Evolutionary conservation across 2,888 invertebrate genomes (phyloP).

Genomic region (Synanthedon formicaeformis): DNA sequence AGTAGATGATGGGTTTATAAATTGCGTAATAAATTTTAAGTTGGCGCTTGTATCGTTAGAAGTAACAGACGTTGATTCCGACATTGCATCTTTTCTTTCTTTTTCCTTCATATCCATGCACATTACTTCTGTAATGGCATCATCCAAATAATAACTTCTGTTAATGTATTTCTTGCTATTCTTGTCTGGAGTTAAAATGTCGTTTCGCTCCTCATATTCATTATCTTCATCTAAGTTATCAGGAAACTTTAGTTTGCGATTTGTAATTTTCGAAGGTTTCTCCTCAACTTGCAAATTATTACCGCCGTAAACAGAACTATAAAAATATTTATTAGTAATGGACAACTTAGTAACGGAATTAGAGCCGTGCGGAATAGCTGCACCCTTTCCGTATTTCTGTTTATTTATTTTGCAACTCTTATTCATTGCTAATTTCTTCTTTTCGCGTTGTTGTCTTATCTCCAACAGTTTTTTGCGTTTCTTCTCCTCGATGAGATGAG

Average conservation of each 20-base stretch:
- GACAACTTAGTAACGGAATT: conserved; percentile 57
- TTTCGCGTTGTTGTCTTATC: conserved; percentile 49
- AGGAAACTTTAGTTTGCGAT: conserved; percentile 15
- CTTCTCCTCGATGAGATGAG: conserved; percentile 42
- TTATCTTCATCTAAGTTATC: conserved; percentile 16
- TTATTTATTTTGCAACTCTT: conserved; percentile 42
- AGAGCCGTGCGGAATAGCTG: conserved; percentile 37
- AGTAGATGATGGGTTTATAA: conserved; percentile 16
- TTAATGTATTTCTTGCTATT: conserved; percentile 32
- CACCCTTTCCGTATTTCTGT: conserved; percentile 32
- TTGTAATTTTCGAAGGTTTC: conserved; percentile 13
- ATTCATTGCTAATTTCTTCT: conserved; percentile 38
- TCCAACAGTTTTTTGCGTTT: conserved; percentile 48
- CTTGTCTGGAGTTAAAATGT: conserved; percentile 11
- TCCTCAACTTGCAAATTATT: conserved; percentile 20
- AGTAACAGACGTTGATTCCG: conserved; percentile 22
- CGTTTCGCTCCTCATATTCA: neutral
- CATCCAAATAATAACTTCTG: conserved; percentile 43
- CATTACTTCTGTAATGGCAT: conserved; percentile 45
- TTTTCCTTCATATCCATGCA: conserved; percentile 26
- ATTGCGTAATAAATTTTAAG: conserved; percentile 20
- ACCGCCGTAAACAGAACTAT: conserved; percentile 59
- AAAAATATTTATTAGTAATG: conserved; percentile 58
- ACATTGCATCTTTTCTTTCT: conserved; percentile 14
- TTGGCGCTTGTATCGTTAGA: conserved; percentile 28